These are phyloP conservation scores for Papilio protenor DNA, from an alignment of 2,888 invertebrate species.

Conservation along the genomic window DNA sequence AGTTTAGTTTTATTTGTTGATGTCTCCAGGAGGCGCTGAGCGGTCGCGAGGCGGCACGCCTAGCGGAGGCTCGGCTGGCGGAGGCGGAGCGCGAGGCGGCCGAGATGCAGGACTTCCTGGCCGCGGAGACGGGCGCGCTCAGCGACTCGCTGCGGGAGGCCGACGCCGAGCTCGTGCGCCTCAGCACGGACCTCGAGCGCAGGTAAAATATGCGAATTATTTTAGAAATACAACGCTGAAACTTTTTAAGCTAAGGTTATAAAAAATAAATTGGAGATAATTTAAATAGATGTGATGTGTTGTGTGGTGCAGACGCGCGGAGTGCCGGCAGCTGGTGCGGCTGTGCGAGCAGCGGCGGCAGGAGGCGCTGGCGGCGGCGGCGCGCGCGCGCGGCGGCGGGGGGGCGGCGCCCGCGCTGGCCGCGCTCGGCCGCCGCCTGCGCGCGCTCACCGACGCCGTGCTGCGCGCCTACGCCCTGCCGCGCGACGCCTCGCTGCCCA, in stretches of 20 bases:
- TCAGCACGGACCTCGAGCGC: constrained; percentile 69
- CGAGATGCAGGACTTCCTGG: constrained; percentile 94
- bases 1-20: background rate
- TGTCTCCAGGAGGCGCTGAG: constrained; percentile 86
- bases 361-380: constrained; percentile 82
- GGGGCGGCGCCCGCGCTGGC: constrained; percentile 83
- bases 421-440: too few relatives aligned
- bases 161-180: constrained; percentile 85
- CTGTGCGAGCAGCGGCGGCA: constrained; percentile 92
- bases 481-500: constrained; percentile 89
- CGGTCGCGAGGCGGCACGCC: constrained; percentile 87
- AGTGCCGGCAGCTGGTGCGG: constrained; percentile 90
- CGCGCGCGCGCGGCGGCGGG: constrained; percentile 83
- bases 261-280: too few relatives aligned
- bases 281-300: background rate
- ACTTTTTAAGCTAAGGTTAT: too few relatives aligned
- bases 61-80: constrained; percentile 88
- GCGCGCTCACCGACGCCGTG: constrained; percentile 88
- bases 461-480: constrained; percentile 90
- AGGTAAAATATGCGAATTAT: constrained; percentile 55
- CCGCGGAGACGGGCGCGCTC: constrained; percentile 92
- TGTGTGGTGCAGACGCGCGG: constrained; percentile 85
- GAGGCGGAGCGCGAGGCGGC: constrained; percentile 91
- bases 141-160: constrained; percentile 91
- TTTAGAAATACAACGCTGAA: too few relatives aligned